phyloP scores from a whole-genome alignment of 1,140 invertebrate genomes.

The Eubasilissa regina region DNA sequence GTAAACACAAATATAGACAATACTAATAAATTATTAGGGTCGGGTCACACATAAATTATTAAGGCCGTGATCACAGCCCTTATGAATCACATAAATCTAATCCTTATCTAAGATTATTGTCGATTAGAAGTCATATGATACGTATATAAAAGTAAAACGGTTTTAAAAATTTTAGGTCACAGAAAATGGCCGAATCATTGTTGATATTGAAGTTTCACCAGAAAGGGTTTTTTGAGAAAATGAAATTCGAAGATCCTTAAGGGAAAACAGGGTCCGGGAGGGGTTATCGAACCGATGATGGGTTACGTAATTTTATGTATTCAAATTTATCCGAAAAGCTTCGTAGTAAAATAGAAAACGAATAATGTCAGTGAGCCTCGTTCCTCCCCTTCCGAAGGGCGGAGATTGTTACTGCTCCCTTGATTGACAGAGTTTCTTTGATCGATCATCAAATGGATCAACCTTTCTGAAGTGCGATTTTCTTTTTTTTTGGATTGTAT shows the following conservation, averaged over 20 bases:
- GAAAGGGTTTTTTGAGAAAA: slow-evolving; percentile 8
- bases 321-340: slow-evolving; percentile 42
- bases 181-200: background rate
- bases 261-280: slow-evolving; percentile 2
- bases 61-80: no score
- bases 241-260: slow-evolving; percentile 23
- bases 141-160: background rate
- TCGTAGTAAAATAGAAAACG: slow-evolving; percentile 36
- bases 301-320: slow-evolving; percentile 36
- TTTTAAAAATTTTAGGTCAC: background rate
- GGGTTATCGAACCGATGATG: slow-evolving; percentile 35
- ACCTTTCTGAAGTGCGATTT: slow-evolving; percentile 18
- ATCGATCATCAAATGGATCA: slow-evolving; percentile 33
- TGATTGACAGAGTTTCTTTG: slow-evolving; percentile 33
- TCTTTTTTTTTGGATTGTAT: background rate
- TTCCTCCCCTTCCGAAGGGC: slow-evolving; percentile 17
- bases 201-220: slow-evolving; percentile 8
- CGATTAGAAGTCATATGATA: no score
- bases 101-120: no score
- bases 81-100: no score
- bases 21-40: no score
- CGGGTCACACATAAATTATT: no score
- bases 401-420: slow-evolving; percentile 31
- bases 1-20: no score
- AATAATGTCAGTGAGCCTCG: slow-evolving; percentile 37